Conservation (phyloP, 2,888 invertebrate species). For the Caradrina kadenii region DNA sequence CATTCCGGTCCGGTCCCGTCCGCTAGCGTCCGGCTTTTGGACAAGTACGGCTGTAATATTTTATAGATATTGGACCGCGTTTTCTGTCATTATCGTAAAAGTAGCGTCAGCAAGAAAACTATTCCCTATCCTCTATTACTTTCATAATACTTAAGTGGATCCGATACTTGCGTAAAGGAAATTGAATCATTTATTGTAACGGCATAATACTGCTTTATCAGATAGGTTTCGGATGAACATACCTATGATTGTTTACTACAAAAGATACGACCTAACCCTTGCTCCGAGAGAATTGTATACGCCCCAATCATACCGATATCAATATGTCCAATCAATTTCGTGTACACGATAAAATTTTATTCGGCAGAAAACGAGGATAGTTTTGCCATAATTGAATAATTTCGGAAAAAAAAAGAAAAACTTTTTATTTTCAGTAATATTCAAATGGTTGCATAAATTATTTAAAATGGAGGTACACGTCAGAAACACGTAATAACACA, state of each 20-base stretch:
- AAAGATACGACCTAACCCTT: slow-evolving; percentile 73
- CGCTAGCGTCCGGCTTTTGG: slow-evolving; percentile 67
- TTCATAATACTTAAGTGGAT: slow-evolving; percentile 90
- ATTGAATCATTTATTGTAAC: slow-evolving; percentile 90
- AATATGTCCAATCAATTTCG: slow-evolving; percentile 53
- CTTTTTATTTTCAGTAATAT: slow-evolving; percentile 28
- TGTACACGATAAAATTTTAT: slow-evolving; percentile 40
- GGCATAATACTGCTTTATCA: slow-evolving; percentile 86
- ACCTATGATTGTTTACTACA: slow-evolving; percentile 81
- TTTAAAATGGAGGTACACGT: slow-evolving; percentile 10
- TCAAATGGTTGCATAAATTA: slow-evolving; percentile 26
- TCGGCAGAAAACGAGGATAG: slow-evolving; percentile 28
- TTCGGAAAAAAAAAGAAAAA: neutral
- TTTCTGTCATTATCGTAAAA: slow-evolving; percentile 90
- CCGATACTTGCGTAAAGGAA: slow-evolving; percentile 88
- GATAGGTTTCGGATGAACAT: slow-evolving; percentile 85
- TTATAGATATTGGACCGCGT: slow-evolving; percentile 90
- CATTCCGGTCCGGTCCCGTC: slow-evolving; percentile 65
- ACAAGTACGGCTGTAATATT: slow-evolving; percentile 78
- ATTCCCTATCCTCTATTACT: slow-evolving; percentile 88
- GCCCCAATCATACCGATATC: slow-evolving; percentile 49
- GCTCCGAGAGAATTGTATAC: slow-evolving; percentile 51
- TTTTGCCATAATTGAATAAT: slow-evolving; percentile 27
- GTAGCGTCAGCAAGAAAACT: slow-evolving; percentile 90
- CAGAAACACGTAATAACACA: slow-evolving; percentile 14